phyloP scores from a whole-genome alignment of 2,888 invertebrate genomes.

The Eumacrocentrus americanus region DNA sequence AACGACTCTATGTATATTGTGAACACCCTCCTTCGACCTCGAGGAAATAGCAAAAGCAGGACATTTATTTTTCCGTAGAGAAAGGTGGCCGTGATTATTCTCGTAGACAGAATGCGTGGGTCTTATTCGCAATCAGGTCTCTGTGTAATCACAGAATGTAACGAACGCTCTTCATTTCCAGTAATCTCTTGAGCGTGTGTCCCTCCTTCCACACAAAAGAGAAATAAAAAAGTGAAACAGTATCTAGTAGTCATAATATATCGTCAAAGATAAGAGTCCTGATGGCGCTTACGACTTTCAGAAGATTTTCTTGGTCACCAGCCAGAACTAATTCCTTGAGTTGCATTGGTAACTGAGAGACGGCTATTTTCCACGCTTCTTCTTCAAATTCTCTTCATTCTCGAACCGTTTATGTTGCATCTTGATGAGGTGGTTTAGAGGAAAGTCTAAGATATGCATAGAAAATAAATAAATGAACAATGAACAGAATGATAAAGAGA shows the following conservation, averaged over 20 bases:
- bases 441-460: background rate
- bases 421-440: background rate
- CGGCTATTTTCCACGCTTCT: background rate
- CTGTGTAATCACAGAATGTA: background rate
- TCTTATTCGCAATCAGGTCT: background rate
- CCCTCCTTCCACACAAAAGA: background rate
- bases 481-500: background rate
- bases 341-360: background rate
- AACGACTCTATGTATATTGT: slow-evolving; percentile 23
- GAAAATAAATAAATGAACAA: background rate
- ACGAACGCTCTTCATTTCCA: background rate
- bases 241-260: background rate
- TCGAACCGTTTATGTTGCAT: background rate
- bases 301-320: slow-evolving; percentile 44
- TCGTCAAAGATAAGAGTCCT: background rate
- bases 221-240: background rate
- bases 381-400: background rate
- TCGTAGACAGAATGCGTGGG: background rate
- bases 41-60: slow-evolving; percentile 19
- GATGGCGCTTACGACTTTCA: slow-evolving; percentile 36
- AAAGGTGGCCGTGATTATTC: slow-evolving; percentile 21
- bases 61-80: slow-evolving; percentile 24
- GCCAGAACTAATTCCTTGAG: slow-evolving; percentile 43
- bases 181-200: background rate
- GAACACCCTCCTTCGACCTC: slow-evolving; percentile 23